Conservation (phyloP, 2,797 vertebrate genomes). For the Brachymystax lenok region DNA sequence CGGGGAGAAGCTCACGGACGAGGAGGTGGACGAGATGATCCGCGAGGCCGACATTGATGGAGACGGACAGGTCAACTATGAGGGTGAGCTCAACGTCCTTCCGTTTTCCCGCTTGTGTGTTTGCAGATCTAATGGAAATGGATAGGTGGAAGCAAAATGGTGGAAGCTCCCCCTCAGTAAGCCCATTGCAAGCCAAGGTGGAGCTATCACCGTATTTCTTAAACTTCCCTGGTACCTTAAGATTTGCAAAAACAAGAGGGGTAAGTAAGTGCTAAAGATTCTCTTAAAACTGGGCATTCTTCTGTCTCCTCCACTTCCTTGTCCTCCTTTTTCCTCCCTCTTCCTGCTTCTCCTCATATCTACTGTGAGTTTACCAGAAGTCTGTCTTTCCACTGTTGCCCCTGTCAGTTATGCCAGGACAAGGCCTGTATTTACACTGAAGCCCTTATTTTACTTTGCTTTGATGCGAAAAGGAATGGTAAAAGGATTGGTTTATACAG, state of each 20-base stretch:
- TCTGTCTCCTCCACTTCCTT: no score
- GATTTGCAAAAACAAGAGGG: no score
- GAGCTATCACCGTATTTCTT: background rate
- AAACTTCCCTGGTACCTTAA: no score
- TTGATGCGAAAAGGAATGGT: no score
- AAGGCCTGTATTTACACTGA: background rate
- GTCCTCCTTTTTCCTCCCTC: no score
- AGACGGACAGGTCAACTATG: slow-evolving; percentile 91
- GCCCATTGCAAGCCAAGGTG: no score
- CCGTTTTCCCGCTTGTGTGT: background rate
- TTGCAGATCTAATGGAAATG: background rate
- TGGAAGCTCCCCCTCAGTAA: no score
- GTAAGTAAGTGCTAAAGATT: no score
- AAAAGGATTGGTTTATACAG: background rate
- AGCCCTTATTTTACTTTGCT: background rate
- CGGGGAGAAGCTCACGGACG: slow-evolving; percentile 89
- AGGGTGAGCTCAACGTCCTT: slow-evolving; percentile 71
- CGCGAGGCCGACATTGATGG: slow-evolving; percentile 89
- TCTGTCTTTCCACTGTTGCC: background rate
- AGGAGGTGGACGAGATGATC: slow-evolving; percentile 93
- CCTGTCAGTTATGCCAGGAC: background rate
- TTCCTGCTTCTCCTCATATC: no score
- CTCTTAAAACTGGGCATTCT: no score
- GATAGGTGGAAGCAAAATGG: no score
- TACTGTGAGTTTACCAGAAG: no score